Evolutionary conservation across 2,113 vertebrate species (phyloP).

Genomic region (Xenopus laevis): DNA sequence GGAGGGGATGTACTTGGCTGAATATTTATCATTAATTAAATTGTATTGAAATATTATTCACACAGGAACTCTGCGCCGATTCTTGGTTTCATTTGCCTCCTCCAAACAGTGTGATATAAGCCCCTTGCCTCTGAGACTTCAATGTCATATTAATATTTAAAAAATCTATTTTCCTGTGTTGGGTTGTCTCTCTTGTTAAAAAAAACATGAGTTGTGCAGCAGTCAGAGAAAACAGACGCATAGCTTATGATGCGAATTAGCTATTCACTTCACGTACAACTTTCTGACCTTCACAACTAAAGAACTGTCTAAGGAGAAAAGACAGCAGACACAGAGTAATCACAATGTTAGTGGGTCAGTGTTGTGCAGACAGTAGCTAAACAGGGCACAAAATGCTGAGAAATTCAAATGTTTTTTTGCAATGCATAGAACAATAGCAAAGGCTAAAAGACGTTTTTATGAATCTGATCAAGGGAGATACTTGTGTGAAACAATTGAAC

Average conservation of each 20-base stretch:
- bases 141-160: constrained; percentile 44
- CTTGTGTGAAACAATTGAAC: no score
- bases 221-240: constrained; percentile 26
- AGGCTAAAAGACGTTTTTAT: no score
- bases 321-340: constrained; percentile 16
- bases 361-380: neutral
- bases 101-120: constrained; percentile 2
- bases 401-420: no score
- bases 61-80: neutral
- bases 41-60: constrained; percentile 37
- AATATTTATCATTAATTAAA: constrained; percentile 45
- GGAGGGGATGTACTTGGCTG: constrained; percentile 29
- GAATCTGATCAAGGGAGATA: no score
- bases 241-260: constrained; percentile 35
- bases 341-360: constrained; percentile 28
- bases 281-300: constrained; percentile 38
- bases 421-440: no score
- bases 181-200: constrained; percentile 28
- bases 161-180: constrained; percentile 34
- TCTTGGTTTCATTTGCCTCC: constrained; percentile 17
- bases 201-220: constrained; percentile 33
- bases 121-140: constrained; percentile 28
- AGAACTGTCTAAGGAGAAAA: constrained; percentile 25
- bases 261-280: constrained; percentile 32
- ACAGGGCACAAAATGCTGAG: constrained; percentile 12